Percentiles rank a stretch among this genome's conserved stretches.
Conservation (phyloP, 2,888 invertebrate genomes). For the Mechanitis messenoides region DNA sequence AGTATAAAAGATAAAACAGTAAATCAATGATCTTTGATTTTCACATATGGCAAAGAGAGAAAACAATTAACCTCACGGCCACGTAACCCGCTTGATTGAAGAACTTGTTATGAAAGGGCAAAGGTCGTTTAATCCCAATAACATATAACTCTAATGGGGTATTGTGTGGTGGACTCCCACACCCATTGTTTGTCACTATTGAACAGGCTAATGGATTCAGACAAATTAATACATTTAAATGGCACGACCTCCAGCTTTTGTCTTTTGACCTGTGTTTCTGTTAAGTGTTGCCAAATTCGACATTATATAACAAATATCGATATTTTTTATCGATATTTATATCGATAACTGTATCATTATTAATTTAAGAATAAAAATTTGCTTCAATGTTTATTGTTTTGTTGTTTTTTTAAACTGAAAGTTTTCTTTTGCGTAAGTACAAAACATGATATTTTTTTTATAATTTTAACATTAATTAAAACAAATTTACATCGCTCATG, state of each 20-base stretch:
- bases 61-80: not conserved
- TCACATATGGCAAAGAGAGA: too few relatives aligned
- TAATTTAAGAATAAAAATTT: too few relatives aligned
- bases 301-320: not conserved
- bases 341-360: too few relatives aligned
- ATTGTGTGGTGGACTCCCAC: constrained; percentile 45
- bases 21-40: too few relatives aligned
- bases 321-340: not conserved
- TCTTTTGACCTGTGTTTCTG: not conserved
- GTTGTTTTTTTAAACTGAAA: too few relatives aligned
- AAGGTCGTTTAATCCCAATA: constrained; percentile 22
- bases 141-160: constrained; percentile 26
- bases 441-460: too few relatives aligned
- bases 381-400: too few relatives aligned
- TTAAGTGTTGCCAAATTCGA: not conserved
- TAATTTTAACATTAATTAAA: too few relatives aligned
- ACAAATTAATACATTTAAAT: not conserved
- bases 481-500: too few relatives aligned
- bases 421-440: too few relatives aligned
- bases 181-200: constrained; percentile 45
- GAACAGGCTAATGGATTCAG: constrained; percentile 9
- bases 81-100: not conserved
- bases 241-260: constrained; percentile 1
- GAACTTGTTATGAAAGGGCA: constrained; percentile 14
- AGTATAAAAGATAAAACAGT: too few relatives aligned